A percentile compares a stretch with the other conserved stretches of the same genome.
phyloP scores from a whole-genome alignment of 1,140 invertebrate genomes.

The Leptinotarsa defecta region DNA sequence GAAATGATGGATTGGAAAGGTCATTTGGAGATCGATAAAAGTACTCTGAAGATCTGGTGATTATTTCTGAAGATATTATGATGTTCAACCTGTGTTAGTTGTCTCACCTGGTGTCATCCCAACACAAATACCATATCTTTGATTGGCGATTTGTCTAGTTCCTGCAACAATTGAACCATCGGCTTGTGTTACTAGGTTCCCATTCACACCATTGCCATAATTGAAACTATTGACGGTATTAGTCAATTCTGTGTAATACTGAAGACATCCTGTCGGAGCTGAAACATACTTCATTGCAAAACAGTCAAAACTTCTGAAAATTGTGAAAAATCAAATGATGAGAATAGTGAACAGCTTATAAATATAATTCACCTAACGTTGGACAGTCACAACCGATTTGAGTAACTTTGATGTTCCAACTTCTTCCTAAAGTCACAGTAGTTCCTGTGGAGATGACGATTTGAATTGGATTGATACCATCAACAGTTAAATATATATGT shows the following conservation, averaged over 20 bases:
- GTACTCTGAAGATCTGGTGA: too few relatives aligned
- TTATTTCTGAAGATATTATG: too few relatives aligned
- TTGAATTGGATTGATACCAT: constrained; percentile 68
- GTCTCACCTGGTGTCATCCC: constrained; percentile 57
- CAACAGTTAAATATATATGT: constrained; percentile 80
- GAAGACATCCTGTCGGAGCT: constrained; percentile 80
- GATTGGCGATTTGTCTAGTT: constrained; percentile 72
- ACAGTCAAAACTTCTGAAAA: neutral
- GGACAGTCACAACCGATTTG: constrained; percentile 75
- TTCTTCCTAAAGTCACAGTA: constrained; percentile 63
- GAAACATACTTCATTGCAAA: constrained; percentile 31
- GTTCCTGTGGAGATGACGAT: constrained; percentile 69
- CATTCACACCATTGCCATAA: constrained; percentile 67
- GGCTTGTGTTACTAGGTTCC: constrained; percentile 52
- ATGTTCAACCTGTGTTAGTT: too few relatives aligned
- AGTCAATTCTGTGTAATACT: constrained; percentile 70
- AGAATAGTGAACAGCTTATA: too few relatives aligned
- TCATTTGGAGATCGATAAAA: too few relatives aligned
- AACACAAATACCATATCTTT: constrained; percentile 77
- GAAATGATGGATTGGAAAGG: too few relatives aligned
- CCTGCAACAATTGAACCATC: constrained; percentile 56
- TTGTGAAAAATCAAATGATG: neutral
- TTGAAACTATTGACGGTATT: constrained; percentile 79
- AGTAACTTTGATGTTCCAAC: constrained; percentile 77
- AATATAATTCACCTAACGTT: constrained; percentile 59